Conservation (phyloP, 2,888 invertebrate genomes). For the Podotricha telesiphe region DNA sequence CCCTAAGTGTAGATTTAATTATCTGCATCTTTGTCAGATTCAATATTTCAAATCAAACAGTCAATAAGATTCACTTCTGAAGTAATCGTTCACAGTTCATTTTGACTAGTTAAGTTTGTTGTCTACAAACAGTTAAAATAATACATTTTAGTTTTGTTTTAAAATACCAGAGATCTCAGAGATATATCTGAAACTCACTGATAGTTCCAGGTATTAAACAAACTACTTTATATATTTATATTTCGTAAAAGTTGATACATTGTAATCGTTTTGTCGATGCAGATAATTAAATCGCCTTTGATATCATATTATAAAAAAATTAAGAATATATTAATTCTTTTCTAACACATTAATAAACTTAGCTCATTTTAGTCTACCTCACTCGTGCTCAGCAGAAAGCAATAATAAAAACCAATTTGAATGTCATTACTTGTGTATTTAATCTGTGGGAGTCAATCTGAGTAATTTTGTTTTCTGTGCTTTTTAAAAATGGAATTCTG, state of each 20-base stretch:
- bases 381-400: slow-evolving; percentile 33
- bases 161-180: too few relatives aligned
- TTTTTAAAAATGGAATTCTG: not conserved
- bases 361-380: slow-evolving; percentile 33
- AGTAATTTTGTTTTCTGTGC: slow-evolving; percentile 20
- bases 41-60: too few relatives aligned
- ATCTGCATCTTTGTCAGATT: not conserved
- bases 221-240: too few relatives aligned
- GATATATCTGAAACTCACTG: too few relatives aligned
- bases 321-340: not conserved
- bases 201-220: too few relatives aligned
- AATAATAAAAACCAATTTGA: slow-evolving; percentile 20
- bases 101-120: too few relatives aligned
- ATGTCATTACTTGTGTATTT: slow-evolving; percentile 2
- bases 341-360: slow-evolving; percentile 3
- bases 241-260: too few relatives aligned
- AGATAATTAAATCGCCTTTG: not conserved
- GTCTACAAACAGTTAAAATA: too few relatives aligned
- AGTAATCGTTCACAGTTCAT: too few relatives aligned
- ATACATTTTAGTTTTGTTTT: too few relatives aligned
- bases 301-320: not conserved
- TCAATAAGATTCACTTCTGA: too few relatives aligned
- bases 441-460: slow-evolving; percentile 1
- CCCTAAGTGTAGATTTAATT: not conserved
- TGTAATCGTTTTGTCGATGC: not conserved